Conservation (phyloP, 23 tunicate genomes). For the Phallusia fumigata region DNA sequence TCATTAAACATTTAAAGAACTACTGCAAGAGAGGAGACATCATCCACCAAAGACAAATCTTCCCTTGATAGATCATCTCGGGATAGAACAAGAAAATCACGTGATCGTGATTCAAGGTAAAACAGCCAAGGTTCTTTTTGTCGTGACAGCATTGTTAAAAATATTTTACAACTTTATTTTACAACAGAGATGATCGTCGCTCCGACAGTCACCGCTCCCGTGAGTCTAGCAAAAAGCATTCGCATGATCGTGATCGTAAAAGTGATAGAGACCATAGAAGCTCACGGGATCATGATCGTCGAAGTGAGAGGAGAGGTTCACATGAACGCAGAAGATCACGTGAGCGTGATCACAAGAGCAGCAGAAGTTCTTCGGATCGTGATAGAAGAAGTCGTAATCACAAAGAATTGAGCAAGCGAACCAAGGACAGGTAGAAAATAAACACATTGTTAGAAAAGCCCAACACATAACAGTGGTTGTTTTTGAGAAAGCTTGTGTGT, state of each 20-base stretch:
- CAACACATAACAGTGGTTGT: no score
- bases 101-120: constrained; percentile 22
- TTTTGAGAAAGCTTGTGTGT: no score
- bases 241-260: constrained; percentile 29
- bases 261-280: constrained; percentile 8
- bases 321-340: constrained; percentile 73
- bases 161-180: background rate
- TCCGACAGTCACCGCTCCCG: constrained; percentile 8
- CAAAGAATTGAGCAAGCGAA: constrained; percentile 38
- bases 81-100: constrained; percentile 10
- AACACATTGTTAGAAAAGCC: no score
- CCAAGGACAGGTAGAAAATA: constrained; percentile 43
- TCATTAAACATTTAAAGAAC: no score
- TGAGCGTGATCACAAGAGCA: constrained; percentile 42
- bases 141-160: background rate
- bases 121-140: no score
- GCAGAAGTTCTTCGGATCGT: constrained; percentile 23
- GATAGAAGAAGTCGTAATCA: constrained; percentile 46
- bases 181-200: background rate
- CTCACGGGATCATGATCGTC: constrained; percentile 58
- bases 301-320: constrained; percentile 38
- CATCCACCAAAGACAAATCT: constrained; percentile 10
- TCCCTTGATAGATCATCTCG: constrained; percentile 23
- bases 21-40: background rate
- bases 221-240: constrained; percentile 17